Evolutionary conservation across 2,113 vertebrate species (phyloP).

Genomic region (Colius striatus): DNA sequence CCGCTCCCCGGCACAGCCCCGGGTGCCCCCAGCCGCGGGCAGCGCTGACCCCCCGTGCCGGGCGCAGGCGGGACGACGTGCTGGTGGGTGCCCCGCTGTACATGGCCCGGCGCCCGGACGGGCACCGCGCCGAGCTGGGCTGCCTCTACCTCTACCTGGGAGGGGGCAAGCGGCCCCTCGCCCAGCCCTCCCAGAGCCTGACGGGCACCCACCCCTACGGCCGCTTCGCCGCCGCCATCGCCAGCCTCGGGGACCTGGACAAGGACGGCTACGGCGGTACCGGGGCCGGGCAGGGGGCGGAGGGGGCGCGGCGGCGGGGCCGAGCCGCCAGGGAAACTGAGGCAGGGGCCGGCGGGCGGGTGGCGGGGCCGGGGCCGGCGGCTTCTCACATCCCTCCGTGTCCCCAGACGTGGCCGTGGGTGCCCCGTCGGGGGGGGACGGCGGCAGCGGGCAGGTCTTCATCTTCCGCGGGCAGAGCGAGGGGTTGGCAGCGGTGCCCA

Average conservation of each 20-base stretch:
- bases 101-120: conserved; percentile 74
- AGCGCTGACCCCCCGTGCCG: neutral
- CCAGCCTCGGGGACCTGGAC: conserved; percentile 83
- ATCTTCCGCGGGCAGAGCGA: conserved; percentile 81
- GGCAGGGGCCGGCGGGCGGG: neutral
- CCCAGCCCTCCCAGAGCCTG: conserved; percentile 69
- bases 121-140: conserved; percentile 80
- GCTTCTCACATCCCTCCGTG: neutral
- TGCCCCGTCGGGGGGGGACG: conserved; percentile 77
- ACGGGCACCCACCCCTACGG: conserved; percentile 79
- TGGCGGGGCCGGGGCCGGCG: rapidly evolving
- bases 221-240: conserved; percentile 80
- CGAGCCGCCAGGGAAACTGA: neutral
- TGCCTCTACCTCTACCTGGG: conserved; percentile 82
- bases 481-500: conserved; percentile 72
- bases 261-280: conserved; percentile 83
- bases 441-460: conserved; percentile 78
- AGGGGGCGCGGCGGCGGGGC: rapidly evolving
- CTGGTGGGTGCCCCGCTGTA: conserved; percentile 85
- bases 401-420: conserved; percentile 84
- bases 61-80: conserved; percentile 79
- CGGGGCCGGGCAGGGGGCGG: neutral
- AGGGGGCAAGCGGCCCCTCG: neutral
- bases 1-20: neutral
- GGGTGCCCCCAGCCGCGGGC: neutral